phyloP scores from a whole-genome alignment of 2,888 invertebrate species.

The Cremastinae sp. region DNA sequence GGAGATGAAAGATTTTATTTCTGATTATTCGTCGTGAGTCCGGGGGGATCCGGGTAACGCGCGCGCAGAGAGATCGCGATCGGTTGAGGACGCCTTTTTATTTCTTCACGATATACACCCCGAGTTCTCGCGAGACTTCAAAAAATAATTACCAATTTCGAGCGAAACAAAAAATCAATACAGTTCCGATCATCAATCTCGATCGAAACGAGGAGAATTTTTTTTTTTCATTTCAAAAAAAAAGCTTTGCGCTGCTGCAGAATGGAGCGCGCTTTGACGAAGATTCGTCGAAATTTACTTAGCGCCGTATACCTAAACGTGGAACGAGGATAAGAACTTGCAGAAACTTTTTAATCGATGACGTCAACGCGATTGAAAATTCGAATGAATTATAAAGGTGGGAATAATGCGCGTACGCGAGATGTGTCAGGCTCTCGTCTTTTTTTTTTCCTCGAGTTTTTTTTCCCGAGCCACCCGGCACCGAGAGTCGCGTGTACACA shows the following conservation, averaged over 20 bases:
- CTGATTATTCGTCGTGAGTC: neutral
- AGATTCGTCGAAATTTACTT: neutral
- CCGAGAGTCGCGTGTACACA: conserved; percentile 7
- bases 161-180: too few species aligned
- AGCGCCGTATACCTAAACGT: neutral
- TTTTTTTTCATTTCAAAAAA: too few species aligned
- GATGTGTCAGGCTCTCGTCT: neutral
- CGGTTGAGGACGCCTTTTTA: too few species aligned
- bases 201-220: too few species aligned
- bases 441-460: too few species aligned
- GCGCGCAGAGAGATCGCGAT: conserved; percentile 8
- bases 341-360: conserved; percentile 44
- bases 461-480: neutral
- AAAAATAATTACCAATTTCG: too few species aligned
- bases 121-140: too few species aligned
- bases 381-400: conserved; percentile 19
- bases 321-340: conserved; percentile 26
- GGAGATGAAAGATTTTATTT: too few species aligned
- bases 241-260: too few species aligned
- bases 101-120: too few species aligned
- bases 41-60: conserved; percentile 12
- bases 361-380: conserved; percentile 43
- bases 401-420: conserved; percentile 6
- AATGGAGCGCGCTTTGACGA: too few species aligned
- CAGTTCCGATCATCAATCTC: too few species aligned